phyloP scores from a whole-genome alignment of 2,797 vertebrate genomes.

The Anguilla marmorata region DNA sequence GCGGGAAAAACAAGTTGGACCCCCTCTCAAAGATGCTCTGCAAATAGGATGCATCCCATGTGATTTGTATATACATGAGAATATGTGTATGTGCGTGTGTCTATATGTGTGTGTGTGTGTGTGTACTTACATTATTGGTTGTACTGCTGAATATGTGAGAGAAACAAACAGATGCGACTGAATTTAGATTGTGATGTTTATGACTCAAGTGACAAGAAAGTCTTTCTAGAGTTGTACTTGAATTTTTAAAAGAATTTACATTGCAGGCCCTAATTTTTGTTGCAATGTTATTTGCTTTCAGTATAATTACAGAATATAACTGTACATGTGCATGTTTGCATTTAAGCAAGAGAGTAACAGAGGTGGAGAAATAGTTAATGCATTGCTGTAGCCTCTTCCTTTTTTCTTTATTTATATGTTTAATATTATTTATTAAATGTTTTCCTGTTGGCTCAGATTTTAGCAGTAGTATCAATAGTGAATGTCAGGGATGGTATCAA shows the following conservation, averaged over 20 bases:
- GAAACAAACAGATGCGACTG: not conserved
- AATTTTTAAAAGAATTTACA: not conserved
- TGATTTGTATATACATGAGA: not conserved
- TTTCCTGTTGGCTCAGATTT: not conserved
- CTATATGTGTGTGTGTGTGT: slow-evolving; percentile 18
- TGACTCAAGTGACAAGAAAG: not conserved
- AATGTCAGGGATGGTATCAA: not conserved
- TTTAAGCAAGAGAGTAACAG: not conserved
- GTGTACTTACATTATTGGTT: not conserved
- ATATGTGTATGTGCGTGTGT: slow-evolving; percentile 30
- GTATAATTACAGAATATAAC: not conserved
- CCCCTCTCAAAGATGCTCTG: slow-evolving; percentile 40
- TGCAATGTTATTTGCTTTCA: not conserved
- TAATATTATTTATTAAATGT: not conserved
- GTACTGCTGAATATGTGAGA: slow-evolving; percentile 22
- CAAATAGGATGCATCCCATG: not conserved
- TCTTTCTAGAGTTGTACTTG: not conserved
- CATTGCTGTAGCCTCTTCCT: not conserved
- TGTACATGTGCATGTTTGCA: not conserved
- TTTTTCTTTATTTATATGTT: not conserved
- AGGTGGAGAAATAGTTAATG: not conserved
- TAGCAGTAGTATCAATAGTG: not conserved
- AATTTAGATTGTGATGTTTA: not conserved
- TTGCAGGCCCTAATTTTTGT: not conserved
- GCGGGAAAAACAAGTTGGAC: slow-evolving; percentile 35